phyloP scores from a whole-genome alignment of 2,113 vertebrate species.

The Corvus cornix region DNA sequence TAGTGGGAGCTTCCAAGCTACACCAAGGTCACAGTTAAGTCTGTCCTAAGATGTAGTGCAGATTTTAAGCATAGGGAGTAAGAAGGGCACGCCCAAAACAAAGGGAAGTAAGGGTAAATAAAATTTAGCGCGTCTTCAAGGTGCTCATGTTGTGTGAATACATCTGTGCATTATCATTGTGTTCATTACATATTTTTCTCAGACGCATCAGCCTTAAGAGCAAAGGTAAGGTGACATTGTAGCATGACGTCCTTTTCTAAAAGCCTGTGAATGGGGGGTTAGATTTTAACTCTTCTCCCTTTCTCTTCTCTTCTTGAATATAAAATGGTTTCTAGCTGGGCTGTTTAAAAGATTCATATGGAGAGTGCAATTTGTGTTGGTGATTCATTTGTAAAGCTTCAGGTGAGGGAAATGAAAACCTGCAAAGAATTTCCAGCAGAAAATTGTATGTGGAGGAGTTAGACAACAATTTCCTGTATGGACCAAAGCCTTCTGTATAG shows the following conservation, averaged over 20 bases:
- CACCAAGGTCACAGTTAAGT: background rate
- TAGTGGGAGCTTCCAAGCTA: background rate
- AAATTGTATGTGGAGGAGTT: background rate
- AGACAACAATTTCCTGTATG: background rate
- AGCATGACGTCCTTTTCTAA: background rate
- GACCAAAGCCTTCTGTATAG: background rate
- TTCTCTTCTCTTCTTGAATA: background rate
- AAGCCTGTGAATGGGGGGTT: background rate
- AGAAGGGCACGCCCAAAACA: background rate
- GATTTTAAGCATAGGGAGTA: background rate
- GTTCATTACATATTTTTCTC: background rate
- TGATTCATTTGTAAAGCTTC: background rate
- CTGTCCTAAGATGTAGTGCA: background rate
- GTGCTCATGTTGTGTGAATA: background rate
- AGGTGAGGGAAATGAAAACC: background rate
- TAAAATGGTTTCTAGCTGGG: background rate
- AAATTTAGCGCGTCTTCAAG: background rate
- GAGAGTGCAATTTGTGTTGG: background rate
- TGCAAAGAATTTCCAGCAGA: background rate
- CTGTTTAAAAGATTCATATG: background rate
- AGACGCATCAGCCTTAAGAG: background rate
- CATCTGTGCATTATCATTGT: background rate
- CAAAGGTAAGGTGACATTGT: background rate
- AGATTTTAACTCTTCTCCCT: background rate
- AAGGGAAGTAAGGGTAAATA: background rate